Evolutionary conservation across 2,888 invertebrate genomes (phyloP).

Genomic region (Gymnoscelis rufifasciata): DNA sequence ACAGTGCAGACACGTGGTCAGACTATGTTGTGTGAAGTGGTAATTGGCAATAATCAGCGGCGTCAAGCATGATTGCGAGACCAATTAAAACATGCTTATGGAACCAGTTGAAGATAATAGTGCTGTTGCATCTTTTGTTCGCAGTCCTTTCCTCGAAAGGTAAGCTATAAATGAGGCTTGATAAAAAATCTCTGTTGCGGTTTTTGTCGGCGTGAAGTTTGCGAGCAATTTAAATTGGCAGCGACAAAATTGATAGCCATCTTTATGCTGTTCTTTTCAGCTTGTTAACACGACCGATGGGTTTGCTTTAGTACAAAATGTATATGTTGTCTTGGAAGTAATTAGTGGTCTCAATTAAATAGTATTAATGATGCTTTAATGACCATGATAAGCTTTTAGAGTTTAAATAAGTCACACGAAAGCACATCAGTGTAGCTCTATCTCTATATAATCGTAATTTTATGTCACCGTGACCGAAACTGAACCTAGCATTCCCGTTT

Average conservation of each 20-base stretch:
- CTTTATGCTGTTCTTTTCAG: conserved; percentile 17
- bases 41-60: conserved; percentile 50
- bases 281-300: conserved; percentile 6
- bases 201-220: conserved; percentile 19
- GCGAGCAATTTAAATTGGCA: conserved; percentile 24
- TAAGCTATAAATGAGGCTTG: conserved; percentile 38
- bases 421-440: no score
- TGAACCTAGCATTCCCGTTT: no score
- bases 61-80: conserved; percentile 69
- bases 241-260: conserved; percentile 23
- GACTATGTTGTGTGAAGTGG: conserved; percentile 49
- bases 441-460: no score
- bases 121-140: conserved; percentile 66
- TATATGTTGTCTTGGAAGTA: not conserved
- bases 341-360: no score
- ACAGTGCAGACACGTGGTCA: conserved; percentile 8
- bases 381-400: no score
- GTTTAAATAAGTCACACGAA: no score
- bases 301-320: not conserved
- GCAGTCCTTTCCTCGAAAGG: conserved; percentile 55
- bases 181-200: conserved; percentile 4
- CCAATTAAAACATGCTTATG: conserved; percentile 64
- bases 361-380: no score
- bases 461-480: no score
- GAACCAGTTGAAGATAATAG: conserved; percentile 63